A percentile compares a stretch with the other conserved stretches of the same genome.
These are phyloP conservation scores for Sinonovacula constricta DNA, from an alignment of 1,140 invertebrate species.

Conservation along the genomic window DNA sequence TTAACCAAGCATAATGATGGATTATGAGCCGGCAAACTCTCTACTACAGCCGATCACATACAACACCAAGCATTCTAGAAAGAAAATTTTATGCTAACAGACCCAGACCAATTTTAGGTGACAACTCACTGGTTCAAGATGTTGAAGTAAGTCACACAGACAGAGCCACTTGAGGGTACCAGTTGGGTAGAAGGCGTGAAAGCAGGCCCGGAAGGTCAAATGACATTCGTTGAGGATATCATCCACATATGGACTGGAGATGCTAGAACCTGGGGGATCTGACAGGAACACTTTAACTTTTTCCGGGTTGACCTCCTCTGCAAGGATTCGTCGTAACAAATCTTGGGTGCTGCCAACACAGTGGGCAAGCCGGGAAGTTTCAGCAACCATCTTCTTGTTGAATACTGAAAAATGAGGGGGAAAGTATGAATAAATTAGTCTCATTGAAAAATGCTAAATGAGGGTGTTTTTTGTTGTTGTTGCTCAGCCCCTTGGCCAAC, in stretches of 20 bases:
- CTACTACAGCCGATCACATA: no score
- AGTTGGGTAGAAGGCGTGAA: slow-evolving; percentile 97
- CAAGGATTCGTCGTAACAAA: slow-evolving; percentile 90
- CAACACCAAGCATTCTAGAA: no score
- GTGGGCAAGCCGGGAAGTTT: slow-evolving; percentile 84
- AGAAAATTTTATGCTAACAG: no score
- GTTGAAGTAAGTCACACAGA: slow-evolving; percentile 89
- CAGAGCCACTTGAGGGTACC: slow-evolving; percentile 95
- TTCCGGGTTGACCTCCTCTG: slow-evolving; percentile 81
- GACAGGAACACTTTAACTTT: slow-evolving; percentile 67
- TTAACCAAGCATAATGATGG: no score
- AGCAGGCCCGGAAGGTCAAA: slow-evolving; percentile 93
- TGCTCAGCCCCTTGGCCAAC: no score
- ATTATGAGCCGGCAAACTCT: no score
- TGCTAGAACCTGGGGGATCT: slow-evolving; percentile 53
- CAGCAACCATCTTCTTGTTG: slow-evolving; percentile 67
- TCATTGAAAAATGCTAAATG: no score
- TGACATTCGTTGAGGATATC: slow-evolving; percentile 93
- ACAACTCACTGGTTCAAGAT: slow-evolving; percentile 87
- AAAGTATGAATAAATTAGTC: slow-evolving; percentile 27
- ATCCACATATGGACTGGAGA: slow-evolving; percentile 67
- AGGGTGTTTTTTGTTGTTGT: no score
- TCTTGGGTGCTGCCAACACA: slow-evolving; percentile 91
- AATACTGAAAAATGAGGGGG: slow-evolving; percentile 54
- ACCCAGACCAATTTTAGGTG: no score